phyloP scores from a whole-genome alignment of 2,113 vertebrate genomes.

The Alligator mississippiensis region DNA sequence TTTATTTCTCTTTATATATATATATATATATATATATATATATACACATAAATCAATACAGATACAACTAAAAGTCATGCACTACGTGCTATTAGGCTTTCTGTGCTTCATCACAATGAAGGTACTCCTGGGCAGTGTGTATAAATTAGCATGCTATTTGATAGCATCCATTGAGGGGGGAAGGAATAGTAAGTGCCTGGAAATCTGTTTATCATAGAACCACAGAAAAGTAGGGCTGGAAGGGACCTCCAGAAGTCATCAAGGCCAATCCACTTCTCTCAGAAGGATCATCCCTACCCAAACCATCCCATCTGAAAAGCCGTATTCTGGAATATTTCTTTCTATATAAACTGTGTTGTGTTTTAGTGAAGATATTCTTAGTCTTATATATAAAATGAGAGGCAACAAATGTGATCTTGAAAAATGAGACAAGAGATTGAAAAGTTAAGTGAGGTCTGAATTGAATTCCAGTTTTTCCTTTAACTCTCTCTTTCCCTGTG shows the following conservation, averaged over 20 bases:
- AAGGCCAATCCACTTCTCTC: too few species aligned
- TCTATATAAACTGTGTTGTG: neutral
- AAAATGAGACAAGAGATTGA: neutral
- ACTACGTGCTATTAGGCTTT: neutral
- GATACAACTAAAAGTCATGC: neutral
- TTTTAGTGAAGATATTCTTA: neutral
- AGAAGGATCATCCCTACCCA: too few species aligned
- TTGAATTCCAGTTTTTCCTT: neutral
- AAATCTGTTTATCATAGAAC: neutral
- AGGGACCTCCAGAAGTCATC: too few species aligned
- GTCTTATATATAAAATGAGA: neutral
- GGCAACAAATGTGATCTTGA: neutral
- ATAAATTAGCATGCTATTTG: neutral
- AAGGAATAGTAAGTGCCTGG: neutral
- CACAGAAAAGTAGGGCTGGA: too few species aligned
- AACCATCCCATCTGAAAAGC: too few species aligned
- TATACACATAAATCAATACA: neutral
- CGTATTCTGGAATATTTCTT: neutral
- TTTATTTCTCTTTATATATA: neutral
- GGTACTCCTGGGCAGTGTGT: neutral
- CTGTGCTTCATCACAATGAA: neutral
- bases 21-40: too few species aligned
- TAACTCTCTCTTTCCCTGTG: neutral
- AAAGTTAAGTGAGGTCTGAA: neutral
- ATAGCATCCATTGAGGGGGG: neutral